A percentile compares a stretch with the other conserved stretches of the same genome.
phyloP scores from a whole-genome alignment of 2,113 vertebrate genomes.

The Tursiops truncatus region DNA sequence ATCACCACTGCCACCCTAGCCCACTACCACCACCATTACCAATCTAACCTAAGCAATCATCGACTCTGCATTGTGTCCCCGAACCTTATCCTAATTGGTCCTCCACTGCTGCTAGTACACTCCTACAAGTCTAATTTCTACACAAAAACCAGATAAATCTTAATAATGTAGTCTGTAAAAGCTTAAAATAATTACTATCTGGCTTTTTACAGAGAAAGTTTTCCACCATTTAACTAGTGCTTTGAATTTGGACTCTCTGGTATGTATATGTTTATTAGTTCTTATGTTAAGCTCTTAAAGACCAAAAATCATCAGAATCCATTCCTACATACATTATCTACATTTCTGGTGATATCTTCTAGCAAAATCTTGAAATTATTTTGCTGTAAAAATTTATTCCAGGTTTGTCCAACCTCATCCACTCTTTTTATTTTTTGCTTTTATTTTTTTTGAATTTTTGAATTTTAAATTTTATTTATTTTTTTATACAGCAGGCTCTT shows the following conservation, averaged over 20 bases:
- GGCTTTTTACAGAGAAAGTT: background rate
- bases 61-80: background rate
- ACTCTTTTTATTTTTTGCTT: too few species aligned
- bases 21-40: background rate
- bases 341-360: background rate
- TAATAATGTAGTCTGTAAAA: background rate
- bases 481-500: too few species aligned
- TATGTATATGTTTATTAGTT: background rate
- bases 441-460: too few species aligned
- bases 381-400: background rate
- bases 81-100: accelerated
- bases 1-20: accelerated
- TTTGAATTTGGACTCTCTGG: background rate
- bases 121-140: background rate
- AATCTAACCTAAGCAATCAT: background rate
- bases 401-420: background rate
- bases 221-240: background rate
- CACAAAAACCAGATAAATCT: background rate
- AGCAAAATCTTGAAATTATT: background rate
- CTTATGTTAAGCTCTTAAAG: background rate
- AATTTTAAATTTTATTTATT: too few species aligned
- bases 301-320: background rate
- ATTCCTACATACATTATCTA: background rate
- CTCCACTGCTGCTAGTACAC: background rate
- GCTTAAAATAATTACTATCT: background rate